These are phyloP conservation scores for Ahaetulla prasina DNA, from an alignment of 2,113 vertebrate species.

Conservation along the genomic window DNA sequence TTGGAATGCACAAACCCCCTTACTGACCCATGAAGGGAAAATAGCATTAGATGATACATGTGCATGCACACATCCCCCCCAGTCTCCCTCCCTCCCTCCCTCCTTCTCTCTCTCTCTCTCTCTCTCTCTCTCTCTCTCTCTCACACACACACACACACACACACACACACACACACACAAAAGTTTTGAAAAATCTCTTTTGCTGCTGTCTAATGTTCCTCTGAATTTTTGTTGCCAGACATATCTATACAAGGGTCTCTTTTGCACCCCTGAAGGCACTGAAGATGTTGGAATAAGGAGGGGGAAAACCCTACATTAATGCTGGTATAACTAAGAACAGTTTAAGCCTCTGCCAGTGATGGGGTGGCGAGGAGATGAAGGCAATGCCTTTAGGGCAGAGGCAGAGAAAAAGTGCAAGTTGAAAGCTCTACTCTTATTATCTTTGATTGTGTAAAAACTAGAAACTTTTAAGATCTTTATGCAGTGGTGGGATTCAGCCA, in stretches of 20 bases:
- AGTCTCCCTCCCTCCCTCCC: no score
- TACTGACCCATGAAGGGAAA: neutral
- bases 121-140: no score
- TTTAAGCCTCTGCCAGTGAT: neutral
- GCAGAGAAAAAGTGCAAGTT: neutral
- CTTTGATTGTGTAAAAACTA: neutral
- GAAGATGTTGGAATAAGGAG: neutral
- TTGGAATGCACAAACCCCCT: neutral
- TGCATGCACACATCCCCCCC: no score
- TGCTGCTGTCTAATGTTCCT: neutral
- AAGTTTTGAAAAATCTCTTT: neutral
- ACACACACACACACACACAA: neutral
- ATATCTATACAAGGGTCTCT: neutral
- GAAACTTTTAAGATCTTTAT: neutral
- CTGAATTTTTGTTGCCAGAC: neutral
- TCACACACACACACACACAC: accelerated
- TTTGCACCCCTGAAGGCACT: neutral
- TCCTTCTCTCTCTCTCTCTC: no score
- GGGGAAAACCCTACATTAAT: neutral
- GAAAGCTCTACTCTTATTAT: neutral
- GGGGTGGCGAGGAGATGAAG: neutral
- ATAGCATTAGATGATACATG: neutral
- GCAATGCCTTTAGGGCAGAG: neutral
- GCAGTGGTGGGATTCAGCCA: no score
- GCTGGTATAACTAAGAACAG: neutral